Conservation (phyloP, 1,140 invertebrate genomes). For the Heterodera schachtii region DNA sequence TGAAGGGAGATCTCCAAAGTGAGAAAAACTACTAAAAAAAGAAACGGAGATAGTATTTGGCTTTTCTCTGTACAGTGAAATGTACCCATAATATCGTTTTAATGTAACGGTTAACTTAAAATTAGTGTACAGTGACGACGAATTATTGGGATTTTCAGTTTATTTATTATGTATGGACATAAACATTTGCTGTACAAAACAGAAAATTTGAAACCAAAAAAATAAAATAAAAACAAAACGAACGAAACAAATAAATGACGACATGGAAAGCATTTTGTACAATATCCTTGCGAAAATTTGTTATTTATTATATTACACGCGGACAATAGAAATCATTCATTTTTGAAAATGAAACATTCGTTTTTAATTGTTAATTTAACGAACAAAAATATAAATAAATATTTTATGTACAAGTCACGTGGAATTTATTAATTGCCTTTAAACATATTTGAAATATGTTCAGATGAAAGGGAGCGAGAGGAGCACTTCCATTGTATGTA, state of each 20-base stretch:
- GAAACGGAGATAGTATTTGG: no score
- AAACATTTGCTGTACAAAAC: conserved; percentile 20
- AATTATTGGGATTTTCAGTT: neutral
- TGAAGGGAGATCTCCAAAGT: no score
- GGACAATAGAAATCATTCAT: no score
- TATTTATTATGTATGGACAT: neutral
- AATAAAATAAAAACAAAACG: neutral
- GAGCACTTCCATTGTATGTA: neutral
- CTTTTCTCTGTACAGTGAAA: no score
- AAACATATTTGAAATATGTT: neutral
- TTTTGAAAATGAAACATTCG: no score
- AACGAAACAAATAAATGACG: neutral
- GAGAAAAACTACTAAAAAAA: no score
- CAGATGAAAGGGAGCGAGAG: neutral
- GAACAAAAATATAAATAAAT: neutral
- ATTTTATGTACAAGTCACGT: neutral
- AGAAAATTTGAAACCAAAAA: neutral
- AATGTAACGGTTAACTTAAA: neutral
- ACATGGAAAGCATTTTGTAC: neutral
- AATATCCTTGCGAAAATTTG: neutral
- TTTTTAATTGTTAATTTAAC: neutral
- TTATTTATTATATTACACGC: no score
- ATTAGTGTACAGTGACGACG: no score
- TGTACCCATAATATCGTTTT: neutral
- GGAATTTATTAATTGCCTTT: neutral